Percentiles rank a stretch among this genome's conserved stretches.
Evolutionary conservation across 2,797 vertebrate genomes (phyloP).

Genomic region (Sebastes reedi): DNA sequence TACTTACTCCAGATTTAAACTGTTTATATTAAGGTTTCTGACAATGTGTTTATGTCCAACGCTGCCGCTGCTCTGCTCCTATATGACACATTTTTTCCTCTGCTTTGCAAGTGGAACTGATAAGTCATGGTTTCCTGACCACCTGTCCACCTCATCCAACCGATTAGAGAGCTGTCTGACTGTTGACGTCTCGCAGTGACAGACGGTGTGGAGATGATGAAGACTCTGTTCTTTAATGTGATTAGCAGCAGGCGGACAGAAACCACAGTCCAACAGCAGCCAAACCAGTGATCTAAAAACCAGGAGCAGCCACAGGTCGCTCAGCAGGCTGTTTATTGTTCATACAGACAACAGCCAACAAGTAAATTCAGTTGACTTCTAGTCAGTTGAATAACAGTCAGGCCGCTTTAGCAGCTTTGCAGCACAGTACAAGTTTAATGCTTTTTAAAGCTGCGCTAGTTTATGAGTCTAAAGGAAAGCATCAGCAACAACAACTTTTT

Average conservation of each 20-base stretch:
- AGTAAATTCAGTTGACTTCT: not conserved
- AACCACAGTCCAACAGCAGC: not conserved
- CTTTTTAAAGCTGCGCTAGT: not conserved
- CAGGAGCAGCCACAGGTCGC: not conserved
- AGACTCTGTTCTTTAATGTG: constrained; percentile 5
- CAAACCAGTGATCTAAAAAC: not conserved
- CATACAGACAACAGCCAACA: not conserved
- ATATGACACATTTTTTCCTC: not conserved
- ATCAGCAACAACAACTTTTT: not conserved
- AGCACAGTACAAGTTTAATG: not conserved
- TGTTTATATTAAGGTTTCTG: not conserved
- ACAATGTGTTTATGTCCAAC: too few species aligned
- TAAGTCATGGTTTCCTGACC: not conserved
- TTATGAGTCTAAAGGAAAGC: not conserved
- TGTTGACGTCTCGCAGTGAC: not conserved
- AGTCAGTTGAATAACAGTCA: not conserved
- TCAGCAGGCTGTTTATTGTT: not conserved
- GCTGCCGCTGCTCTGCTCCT: not conserved
- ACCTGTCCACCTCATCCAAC: constrained; percentile 1
- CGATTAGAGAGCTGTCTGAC: not conserved
- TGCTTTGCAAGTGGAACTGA: not conserved
- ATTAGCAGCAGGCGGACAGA: constrained; percentile 34
- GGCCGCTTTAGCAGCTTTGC: too few species aligned
- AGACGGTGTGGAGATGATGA: constrained; percentile 11
- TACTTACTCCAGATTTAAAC: not conserved